These are phyloP conservation scores for Tenthredo scrophulariae DNA, from an alignment of 2,888 invertebrate genomes.

Conservation along the genomic window DNA sequence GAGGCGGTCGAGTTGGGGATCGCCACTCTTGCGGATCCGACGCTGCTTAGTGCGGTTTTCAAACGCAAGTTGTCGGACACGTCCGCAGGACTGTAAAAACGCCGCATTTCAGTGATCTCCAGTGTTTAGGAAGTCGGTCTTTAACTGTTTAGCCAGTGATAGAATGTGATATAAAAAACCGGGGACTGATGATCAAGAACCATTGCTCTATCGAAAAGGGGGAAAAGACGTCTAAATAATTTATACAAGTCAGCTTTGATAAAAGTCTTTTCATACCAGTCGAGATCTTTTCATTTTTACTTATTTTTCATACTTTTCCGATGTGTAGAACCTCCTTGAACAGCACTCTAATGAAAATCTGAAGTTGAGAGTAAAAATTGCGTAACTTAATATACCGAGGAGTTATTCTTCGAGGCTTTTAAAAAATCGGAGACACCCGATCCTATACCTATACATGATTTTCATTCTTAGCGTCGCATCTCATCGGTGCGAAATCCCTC, in stretches of 20 bases:
- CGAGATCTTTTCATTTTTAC: background rate
- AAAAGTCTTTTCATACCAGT: background rate
- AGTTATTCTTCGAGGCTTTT: background rate
- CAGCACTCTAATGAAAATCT: background rate
- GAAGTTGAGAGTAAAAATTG: background rate
- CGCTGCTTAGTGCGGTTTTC: conserved; percentile 53
- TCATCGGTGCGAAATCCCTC: conserved; percentile 16
- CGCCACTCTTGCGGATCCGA: conserved; percentile 39
- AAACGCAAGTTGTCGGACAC: conserved; percentile 33
- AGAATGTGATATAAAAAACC: background rate
- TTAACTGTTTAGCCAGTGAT: conserved; percentile 9
- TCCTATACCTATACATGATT: background rate
- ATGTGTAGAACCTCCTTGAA: background rate
- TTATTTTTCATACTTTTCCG: background rate
- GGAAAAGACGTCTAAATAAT: conserved; percentile 18
- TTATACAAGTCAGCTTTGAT: background rate
- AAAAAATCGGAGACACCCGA: conserved; percentile 13
- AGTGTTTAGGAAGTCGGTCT: background rate
- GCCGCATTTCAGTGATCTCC: conserved; percentile 7
- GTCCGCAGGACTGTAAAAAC: conserved; percentile 16
- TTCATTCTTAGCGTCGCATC: conserved; percentile 11
- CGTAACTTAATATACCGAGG: conserved; percentile 4
- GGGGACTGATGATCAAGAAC: background rate
- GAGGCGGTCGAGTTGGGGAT: conserved; percentile 41
- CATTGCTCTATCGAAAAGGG: background rate